These are phyloP conservation scores for Pogona vitticeps DNA, from an alignment of 2,113 vertebrate genomes.

Conservation along the genomic window DNA sequence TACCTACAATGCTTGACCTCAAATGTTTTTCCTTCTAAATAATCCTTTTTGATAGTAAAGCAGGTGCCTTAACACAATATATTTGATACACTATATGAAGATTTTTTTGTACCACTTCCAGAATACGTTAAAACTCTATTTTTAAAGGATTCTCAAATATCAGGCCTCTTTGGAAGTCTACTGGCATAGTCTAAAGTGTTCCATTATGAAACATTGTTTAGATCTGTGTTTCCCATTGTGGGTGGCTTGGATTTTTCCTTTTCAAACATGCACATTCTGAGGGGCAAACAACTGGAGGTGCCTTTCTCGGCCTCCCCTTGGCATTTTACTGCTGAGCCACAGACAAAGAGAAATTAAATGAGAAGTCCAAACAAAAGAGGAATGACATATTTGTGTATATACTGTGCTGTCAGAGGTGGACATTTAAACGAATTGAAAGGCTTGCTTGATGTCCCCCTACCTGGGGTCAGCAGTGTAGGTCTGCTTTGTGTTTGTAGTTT, in stretches of 20 bases:
- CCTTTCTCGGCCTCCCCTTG: background rate
- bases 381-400: constrained; percentile 4
- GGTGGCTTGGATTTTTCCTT: background rate
- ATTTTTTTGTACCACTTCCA: too few relatives aligned
- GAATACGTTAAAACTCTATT: background rate
- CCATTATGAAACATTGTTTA: background rate
- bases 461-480: background rate
- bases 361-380: constrained; percentile 33
- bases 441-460: constrained; percentile 20
- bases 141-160: background rate
- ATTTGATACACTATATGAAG: too few relatives aligned
- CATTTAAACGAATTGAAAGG: constrained; percentile 27
- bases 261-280: fast-evolving
- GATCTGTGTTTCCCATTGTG: background rate
- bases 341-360: constrained; percentile 33
- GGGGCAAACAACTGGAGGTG: background rate
- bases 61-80: too few relatives aligned
- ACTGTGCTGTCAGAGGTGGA: constrained; percentile 37
- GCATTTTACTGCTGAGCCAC: constrained; percentile 23
- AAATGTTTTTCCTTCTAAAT: background rate
- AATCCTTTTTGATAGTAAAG: too few relatives aligned
- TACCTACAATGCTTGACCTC: background rate
- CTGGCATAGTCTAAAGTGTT: background rate
- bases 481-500: constrained; percentile 32
- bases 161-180: background rate